Percentiles rank a stretch among this genome's conserved stretches.
These are phyloP conservation scores for Scaptomyza montana DNA, from an alignment of 1,140 invertebrate species.

Conservation along the genomic window DNA sequence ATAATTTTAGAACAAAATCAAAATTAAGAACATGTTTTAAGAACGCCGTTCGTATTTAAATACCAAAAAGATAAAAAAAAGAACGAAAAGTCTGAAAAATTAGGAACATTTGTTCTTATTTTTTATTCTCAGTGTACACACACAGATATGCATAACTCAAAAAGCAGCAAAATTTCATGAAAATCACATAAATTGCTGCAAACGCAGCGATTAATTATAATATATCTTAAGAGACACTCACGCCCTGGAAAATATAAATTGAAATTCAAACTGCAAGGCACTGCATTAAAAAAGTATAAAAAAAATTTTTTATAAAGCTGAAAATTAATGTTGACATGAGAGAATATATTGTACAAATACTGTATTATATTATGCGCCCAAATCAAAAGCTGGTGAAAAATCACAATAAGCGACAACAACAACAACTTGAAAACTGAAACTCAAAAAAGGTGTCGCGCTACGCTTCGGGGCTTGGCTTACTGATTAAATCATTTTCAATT, in stretches of 20 bases:
- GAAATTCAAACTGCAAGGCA: slow-evolving; percentile 38
- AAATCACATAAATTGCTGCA: slow-evolving; percentile 76
- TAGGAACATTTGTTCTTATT: too few species aligned
- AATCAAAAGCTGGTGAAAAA: slow-evolving; percentile 22
- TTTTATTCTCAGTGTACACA: too few species aligned
- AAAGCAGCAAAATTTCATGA: slow-evolving; percentile 66
- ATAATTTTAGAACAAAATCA: too few species aligned
- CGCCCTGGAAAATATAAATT: slow-evolving; percentile 61
- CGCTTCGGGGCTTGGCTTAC: slow-evolving; percentile 46
- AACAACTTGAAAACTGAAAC: slow-evolving; percentile 5
- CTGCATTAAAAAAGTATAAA: not conserved
- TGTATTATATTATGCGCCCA: slow-evolving; percentile 7
- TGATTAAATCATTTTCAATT: slow-evolving; percentile 65
- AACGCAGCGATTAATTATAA: slow-evolving; percentile 74
- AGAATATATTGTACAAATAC: slow-evolving; percentile 44
- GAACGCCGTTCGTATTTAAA: too few species aligned
- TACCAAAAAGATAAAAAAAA: too few species aligned
- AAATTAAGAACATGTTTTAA: too few species aligned
- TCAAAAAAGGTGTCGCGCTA: slow-evolving; percentile 35
- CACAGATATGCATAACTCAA: slow-evolving; percentile 47
- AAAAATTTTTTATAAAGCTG: too few species aligned
- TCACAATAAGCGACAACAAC: slow-evolving; percentile 10
- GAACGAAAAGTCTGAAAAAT: too few species aligned
- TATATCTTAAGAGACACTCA: slow-evolving; percentile 49
- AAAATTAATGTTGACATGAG: slow-evolving; percentile 63